phyloP scores from a whole-genome alignment of 2,888 invertebrate species.

The Caenorhabditis macrosperma region DNA sequence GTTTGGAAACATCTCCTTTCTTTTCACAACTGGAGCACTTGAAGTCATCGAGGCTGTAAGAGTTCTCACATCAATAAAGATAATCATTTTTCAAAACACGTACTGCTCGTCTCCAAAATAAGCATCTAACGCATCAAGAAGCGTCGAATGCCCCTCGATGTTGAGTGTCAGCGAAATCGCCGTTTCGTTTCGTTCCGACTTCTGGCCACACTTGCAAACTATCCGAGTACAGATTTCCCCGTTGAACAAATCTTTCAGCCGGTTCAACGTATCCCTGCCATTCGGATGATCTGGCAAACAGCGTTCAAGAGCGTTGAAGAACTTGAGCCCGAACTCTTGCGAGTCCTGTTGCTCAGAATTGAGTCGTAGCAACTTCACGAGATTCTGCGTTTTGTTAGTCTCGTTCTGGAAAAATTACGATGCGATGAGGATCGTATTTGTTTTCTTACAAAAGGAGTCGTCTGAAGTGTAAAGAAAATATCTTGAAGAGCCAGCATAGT shows the following conservation, averaged over 20 bases:
- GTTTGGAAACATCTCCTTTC: constrained; percentile 59
- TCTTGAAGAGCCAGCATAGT: constrained; percentile 75
- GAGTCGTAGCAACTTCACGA: constrained; percentile 69
- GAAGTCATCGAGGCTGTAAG: constrained; percentile 73
- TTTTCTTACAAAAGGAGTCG: constrained; percentile 75
- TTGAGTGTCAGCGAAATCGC: constrained; percentile 66
- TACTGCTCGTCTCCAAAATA: constrained; percentile 71
- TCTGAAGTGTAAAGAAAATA: constrained; percentile 75
- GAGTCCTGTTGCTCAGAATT: constrained; percentile 78
- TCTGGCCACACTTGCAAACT: constrained; percentile 69
- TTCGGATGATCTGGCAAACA: constrained; percentile 74
- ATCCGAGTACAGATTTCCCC: constrained; percentile 40
- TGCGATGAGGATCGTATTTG: too few species aligned
- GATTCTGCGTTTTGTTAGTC: constrained; percentile 63
- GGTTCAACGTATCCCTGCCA: constrained; percentile 58
- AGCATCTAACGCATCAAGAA: constrained; percentile 67
- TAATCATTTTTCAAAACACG: constrained; percentile 11
- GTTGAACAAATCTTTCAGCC: constrained; percentile 55
- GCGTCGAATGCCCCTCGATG: constrained; percentile 72
- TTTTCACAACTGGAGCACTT: constrained; percentile 69
- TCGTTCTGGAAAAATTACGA: constrained; percentile 64
- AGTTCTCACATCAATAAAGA: not conserved
- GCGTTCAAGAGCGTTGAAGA: constrained; percentile 76
- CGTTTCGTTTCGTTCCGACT: constrained; percentile 22
- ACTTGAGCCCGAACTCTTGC: constrained; percentile 76